These are phyloP conservation scores for Drosophila mimica DNA, from an alignment of 2,888 invertebrate species.

Conservation along the genomic window DNA sequence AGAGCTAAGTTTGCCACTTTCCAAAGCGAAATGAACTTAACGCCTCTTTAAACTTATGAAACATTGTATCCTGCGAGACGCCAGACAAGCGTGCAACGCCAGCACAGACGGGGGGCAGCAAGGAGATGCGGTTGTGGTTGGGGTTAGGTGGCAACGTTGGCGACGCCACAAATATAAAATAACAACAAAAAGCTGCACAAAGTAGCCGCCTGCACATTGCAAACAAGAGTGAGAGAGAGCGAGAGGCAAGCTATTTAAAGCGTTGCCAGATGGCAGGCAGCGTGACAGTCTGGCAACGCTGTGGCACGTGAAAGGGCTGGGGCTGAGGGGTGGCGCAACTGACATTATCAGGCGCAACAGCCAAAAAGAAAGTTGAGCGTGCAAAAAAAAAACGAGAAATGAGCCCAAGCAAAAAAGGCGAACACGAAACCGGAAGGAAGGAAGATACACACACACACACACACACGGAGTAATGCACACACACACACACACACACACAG, in stretches of 20 bases:
- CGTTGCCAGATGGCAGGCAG: constrained; percentile 32
- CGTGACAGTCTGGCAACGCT: constrained; percentile 40
- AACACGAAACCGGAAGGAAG: constrained; percentile 80
- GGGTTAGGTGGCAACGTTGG: constrained; percentile 9
- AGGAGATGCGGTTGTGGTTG: not conserved
- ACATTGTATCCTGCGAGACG: constrained; percentile 62
- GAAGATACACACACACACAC: constrained; percentile 60
- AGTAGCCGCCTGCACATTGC: not conserved
- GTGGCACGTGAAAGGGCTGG: not conserved
- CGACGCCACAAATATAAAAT: constrained; percentile 9
- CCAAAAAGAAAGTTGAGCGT: constrained; percentile 47
- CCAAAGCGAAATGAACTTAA: constrained; percentile 70
- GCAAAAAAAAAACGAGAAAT: constrained; percentile 32
- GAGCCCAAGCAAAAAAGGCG: constrained; percentile 42
- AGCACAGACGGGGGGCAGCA: not conserved
- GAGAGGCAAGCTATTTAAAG: constrained; percentile 3
- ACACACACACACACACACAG: constrained; percentile 24
- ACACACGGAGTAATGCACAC: constrained; percentile 39
- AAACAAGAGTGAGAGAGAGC: not conserved
- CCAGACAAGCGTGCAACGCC: constrained; percentile 9
- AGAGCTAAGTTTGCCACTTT: constrained; percentile 16
- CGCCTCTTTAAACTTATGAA: constrained; percentile 76
- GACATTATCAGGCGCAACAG: constrained; percentile 69
- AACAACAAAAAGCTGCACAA: not conserved
- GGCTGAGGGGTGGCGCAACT: not conserved